Conservation (phyloP, 2,888 invertebrate genomes). For the Poecilobothrus nobilitatus region DNA sequence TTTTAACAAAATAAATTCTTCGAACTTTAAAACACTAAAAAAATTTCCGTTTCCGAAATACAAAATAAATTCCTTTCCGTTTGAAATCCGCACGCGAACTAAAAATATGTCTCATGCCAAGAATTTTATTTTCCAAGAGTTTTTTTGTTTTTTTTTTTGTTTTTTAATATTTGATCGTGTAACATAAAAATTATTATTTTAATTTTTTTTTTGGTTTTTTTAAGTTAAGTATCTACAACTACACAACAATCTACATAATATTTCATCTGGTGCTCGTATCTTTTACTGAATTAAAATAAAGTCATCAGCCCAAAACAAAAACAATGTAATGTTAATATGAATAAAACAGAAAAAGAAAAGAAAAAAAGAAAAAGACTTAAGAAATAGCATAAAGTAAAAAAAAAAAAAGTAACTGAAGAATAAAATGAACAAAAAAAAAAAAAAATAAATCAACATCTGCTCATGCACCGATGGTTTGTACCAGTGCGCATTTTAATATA, state of each 20-base stretch:
- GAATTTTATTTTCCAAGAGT: not conserved
- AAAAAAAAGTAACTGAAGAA: not conserved
- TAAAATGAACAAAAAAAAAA: not conserved
- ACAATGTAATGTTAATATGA: not conserved
- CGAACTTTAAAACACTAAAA: not conserved
- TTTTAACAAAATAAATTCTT: not conserved
- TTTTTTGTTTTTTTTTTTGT: no score
- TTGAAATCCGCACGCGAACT: constrained; percentile 9
- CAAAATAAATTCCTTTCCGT: not conserved
- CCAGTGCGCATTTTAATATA: not conserved
- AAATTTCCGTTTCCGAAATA: not conserved
- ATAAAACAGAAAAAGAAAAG: no score
- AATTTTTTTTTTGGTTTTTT: not conserved
- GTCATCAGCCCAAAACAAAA: no score
- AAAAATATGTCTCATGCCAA: not conserved
- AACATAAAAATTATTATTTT: not conserved
- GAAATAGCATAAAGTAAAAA: not conserved
- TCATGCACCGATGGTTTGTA: constrained; percentile 11
- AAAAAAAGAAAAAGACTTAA: not conserved
- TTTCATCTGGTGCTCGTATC: not conserved
- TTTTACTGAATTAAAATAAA: not conserved
- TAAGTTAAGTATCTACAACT: not conserved
- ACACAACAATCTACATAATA: no score
- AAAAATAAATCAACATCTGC: constrained; percentile 9
- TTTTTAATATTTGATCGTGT: not conserved